phyloP scores from a whole-genome alignment of 2,888 invertebrate genomes.

The Melanchra persicariae region DNA sequence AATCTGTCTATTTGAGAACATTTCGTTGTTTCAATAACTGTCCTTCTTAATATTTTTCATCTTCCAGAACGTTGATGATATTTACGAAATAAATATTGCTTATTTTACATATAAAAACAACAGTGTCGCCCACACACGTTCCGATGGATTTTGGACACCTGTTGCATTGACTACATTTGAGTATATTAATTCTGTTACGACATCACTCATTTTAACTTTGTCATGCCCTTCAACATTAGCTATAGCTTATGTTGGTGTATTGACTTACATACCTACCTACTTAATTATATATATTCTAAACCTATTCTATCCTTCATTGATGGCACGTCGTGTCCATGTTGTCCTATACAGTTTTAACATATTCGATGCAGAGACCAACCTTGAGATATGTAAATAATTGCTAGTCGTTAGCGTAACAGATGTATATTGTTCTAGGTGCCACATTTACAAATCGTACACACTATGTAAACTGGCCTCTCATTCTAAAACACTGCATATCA shows the following conservation, averaged over 20 bases:
- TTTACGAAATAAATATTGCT: slow-evolving; percentile 37
- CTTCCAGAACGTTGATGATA: not conserved
- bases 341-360: slow-evolving; percentile 19
- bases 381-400: slow-evolving; percentile 50
- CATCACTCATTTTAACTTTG: slow-evolving; percentile 45
- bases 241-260: slow-evolving; percentile 1
- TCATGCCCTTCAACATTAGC: slow-evolving; percentile 31
- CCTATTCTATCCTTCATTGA: slow-evolving; percentile 11
- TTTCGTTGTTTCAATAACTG: slow-evolving; percentile 23
- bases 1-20: slow-evolving; percentile 54
- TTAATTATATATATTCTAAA: slow-evolving; percentile 11
- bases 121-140: slow-evolving; percentile 65
- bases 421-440: slow-evolving; percentile 19
- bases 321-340: slow-evolving; percentile 26
- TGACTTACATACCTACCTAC: slow-evolving; percentile 3
- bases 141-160: slow-evolving; percentile 67
- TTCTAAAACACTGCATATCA: slow-evolving; percentile 45
- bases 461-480: slow-evolving; percentile 32
- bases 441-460: slow-evolving; percentile 39
- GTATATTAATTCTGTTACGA: slow-evolving; percentile 57
- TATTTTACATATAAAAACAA: slow-evolving; percentile 46
- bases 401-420: slow-evolving; percentile 24
- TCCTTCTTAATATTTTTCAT: slow-evolving; percentile 1
- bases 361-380: slow-evolving; percentile 38
- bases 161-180: slow-evolving; percentile 62